A percentile compares a stretch with the other conserved stretches of the same genome.
Conservation (phyloP, 2,888 invertebrate species). For the Scaptomyza caliginosa region DNA sequence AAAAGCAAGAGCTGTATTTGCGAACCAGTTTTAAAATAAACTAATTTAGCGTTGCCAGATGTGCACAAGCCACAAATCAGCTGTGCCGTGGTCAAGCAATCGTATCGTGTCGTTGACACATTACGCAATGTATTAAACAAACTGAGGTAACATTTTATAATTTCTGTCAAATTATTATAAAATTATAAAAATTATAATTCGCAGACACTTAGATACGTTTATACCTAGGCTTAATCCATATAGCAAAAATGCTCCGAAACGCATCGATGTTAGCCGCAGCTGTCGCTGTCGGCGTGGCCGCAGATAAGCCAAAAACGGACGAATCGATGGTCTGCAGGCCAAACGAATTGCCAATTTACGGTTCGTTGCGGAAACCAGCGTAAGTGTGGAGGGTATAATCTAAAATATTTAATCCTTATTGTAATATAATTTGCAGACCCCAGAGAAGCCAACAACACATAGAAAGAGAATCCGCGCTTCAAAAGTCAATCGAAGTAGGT, state of each 20-base stretch:
- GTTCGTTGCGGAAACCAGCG: slow-evolving; percentile 70
- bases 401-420: neutral
- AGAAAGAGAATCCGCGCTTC: slow-evolving; percentile 54
- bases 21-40: neutral
- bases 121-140: slow-evolving; percentile 58
- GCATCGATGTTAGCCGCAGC: slow-evolving; percentile 69
- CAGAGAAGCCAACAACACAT: slow-evolving; percentile 43
- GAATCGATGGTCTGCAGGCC: slow-evolving; percentile 70
- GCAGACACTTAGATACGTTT: slow-evolving; percentile 26
- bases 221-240: slow-evolving; percentile 17
- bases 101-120: slow-evolving; percentile 56
- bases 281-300: slow-evolving; percentile 57
- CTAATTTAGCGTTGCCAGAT: slow-evolving; percentile 21
- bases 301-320: neutral
- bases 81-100: slow-evolving; percentile 49
- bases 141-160: slow-evolving; percentile 37
- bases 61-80: slow-evolving; percentile 3
- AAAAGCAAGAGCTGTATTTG: no score
- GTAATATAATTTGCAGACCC: slow-evolving; percentile 2
- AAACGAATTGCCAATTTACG: slow-evolving; percentile 82
- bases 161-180: slow-evolving; percentile 30
- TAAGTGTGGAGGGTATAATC: slow-evolving; percentile 49
- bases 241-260: slow-evolving; percentile 52
- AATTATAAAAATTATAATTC: slow-evolving; percentile 66
- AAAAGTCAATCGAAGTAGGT: slow-evolving; percentile 69